phyloP scores from a whole-genome alignment of 2,113 vertebrate genomes.

The Barnardius zonarius region DNA sequence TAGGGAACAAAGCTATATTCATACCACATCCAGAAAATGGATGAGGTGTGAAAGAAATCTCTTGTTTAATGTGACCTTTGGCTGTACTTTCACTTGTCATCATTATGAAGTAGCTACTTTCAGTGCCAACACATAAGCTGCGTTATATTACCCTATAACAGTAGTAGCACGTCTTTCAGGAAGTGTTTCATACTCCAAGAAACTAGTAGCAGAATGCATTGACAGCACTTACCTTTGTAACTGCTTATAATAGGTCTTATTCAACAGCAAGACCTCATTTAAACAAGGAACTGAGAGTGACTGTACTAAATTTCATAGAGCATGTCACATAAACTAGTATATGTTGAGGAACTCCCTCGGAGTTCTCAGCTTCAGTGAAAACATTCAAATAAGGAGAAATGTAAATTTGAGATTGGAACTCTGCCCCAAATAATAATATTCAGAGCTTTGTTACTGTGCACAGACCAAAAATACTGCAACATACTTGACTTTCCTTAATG shows the following conservation, averaged over 20 bases:
- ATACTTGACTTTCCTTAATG: slow-evolving; percentile 31
- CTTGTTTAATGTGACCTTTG: slow-evolving; percentile 68
- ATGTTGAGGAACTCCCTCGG: slow-evolving; percentile 12
- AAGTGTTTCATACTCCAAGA: slow-evolving; percentile 55
- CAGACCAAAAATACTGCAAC: slow-evolving; percentile 26
- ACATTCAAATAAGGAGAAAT: slow-evolving; percentile 47
- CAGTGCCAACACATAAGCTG: slow-evolving; percentile 56
- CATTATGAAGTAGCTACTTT: slow-evolving; percentile 68
- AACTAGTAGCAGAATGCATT: slow-evolving; percentile 41
- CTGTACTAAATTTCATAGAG: slow-evolving; percentile 8
- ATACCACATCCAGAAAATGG: slow-evolving; percentile 44
- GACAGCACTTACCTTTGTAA: slow-evolving; percentile 53
- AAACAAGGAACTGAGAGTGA: slow-evolving; percentile 25
- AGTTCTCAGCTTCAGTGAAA: slow-evolving; percentile 49
- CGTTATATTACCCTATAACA: slow-evolving; percentile 53
- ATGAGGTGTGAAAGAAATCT: slow-evolving; percentile 63
- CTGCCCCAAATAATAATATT: slow-evolving; percentile 49
- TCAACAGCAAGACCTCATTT: slow-evolving; percentile 49
- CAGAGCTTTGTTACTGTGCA: slow-evolving; percentile 8
- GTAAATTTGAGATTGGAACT: slow-evolving; percentile 51
- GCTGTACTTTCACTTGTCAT: slow-evolving; percentile 72
- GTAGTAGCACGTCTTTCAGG: slow-evolving; percentile 45
- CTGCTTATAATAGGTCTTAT: slow-evolving; percentile 39
- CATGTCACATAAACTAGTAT: background rate
- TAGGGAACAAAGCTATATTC: slow-evolving; percentile 47